A percentile compares a stretch with the other conserved stretches of the same genome.
phyloP scores from a whole-genome alignment of 2,797 vertebrate genomes.

The Eospalax fontanierii region DNA sequence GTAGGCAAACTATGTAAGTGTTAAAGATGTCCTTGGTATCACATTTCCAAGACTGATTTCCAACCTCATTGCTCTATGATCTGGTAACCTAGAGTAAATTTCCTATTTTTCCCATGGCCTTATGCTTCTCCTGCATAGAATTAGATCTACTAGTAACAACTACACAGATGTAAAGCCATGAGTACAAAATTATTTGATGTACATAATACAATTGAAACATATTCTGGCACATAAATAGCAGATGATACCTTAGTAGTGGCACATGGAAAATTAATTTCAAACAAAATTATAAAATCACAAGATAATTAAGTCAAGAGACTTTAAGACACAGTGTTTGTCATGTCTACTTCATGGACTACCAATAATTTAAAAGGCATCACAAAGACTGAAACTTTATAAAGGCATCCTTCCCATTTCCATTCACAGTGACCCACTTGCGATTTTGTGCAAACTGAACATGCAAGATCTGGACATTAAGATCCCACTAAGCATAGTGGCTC shows the following conservation, averaged over 20 bases:
- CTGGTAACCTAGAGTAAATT: background rate
- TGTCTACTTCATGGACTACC: background rate
- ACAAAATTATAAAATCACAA: constrained; percentile 30
- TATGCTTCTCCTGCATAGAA: background rate
- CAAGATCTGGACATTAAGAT: background rate
- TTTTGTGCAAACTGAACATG: background rate
- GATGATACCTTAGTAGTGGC: background rate
- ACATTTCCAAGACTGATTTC: background rate
- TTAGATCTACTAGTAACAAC: background rate
- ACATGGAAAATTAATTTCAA: constrained; percentile 17
- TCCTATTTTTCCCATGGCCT: background rate
- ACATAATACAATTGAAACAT: background rate
- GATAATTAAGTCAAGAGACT: background rate
- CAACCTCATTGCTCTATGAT: background rate
- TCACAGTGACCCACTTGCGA: background rate
- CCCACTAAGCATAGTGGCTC: too few species aligned
- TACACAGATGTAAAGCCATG: background rate
- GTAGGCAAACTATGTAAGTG: background rate
- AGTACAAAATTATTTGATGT: background rate
- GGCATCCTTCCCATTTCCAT: background rate
- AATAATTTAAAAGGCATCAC: constrained; percentile 13
- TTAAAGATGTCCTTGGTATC: background rate
- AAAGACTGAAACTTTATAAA: background rate
- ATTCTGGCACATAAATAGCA: background rate
- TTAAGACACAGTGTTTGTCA: background rate